A percentile compares a stretch with the other conserved stretches of the same genome.
Conservation (phyloP, 2,113 vertebrate genomes). For the Nesoenas mayeri region DNA sequence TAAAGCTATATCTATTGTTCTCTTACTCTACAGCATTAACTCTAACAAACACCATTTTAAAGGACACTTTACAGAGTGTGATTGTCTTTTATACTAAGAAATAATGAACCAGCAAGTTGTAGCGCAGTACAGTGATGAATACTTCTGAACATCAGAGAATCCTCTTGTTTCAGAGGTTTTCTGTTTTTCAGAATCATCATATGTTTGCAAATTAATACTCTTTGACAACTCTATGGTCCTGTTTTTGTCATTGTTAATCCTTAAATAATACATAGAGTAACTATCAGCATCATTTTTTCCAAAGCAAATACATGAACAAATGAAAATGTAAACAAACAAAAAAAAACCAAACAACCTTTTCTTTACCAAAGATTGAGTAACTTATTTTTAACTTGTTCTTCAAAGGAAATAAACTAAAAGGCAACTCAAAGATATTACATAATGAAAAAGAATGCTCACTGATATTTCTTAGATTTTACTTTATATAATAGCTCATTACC, state of each 20-base stretch:
- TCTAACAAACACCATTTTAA: not conserved
- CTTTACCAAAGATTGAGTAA: not conserved
- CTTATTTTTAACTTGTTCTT: not conserved
- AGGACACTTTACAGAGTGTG: not conserved
- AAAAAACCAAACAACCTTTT: rapidly evolving
- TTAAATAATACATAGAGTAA: not conserved
- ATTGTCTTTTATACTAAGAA: not conserved
- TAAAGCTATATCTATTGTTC: not conserved
- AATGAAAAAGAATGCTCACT: not conserved
- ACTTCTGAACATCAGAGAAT: not conserved
- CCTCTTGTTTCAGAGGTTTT: not conserved
- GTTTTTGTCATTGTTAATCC: not conserved
- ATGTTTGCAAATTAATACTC: not conserved
- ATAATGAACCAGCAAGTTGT: not conserved
- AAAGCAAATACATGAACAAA: not conserved
- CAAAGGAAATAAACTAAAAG: not conserved
- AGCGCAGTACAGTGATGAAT: not conserved
- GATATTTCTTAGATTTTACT: not conserved
- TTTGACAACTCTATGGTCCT: not conserved
- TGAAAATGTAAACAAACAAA: not conserved
- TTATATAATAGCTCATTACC: not conserved
- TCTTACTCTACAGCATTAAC: not conserved
- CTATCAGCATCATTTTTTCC: not conserved
- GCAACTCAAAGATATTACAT: not conserved
- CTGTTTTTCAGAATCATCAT: not conserved